These are phyloP conservation scores for Phorcus lineatus DNA, from an alignment of 2,888 invertebrate species.

Conservation along the genomic window DNA sequence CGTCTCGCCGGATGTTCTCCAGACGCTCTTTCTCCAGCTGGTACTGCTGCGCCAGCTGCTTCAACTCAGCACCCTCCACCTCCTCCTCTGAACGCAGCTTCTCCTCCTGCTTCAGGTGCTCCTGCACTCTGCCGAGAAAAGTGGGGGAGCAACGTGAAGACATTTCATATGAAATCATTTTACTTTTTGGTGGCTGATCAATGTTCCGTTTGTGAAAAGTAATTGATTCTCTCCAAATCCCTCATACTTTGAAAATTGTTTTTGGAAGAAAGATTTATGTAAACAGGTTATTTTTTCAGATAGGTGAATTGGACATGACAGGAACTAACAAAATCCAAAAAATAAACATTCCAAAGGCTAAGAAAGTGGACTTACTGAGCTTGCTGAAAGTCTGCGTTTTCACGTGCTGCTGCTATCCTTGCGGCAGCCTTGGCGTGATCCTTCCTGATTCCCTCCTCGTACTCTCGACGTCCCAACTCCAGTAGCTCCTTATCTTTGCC, in stretches of 20 bases:
- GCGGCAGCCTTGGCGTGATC: slow-evolving; percentile 66
- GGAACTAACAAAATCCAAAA: too few species aligned
- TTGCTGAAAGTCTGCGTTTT: slow-evolving; percentile 64
- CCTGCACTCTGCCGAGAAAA: slow-evolving; percentile 60
- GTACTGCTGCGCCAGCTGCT: slow-evolving; percentile 67
- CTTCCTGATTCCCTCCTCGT: slow-evolving; percentile 66
- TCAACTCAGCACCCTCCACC: slow-evolving; percentile 71
- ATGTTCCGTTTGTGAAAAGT: too few species aligned
- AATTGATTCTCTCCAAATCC: too few species aligned
- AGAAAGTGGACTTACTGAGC: slow-evolving; percentile 65
- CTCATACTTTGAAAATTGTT: too few species aligned
- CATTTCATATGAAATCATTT: background rate
- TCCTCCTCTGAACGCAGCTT: slow-evolving; percentile 53
- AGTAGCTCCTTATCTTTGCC: slow-evolving; percentile 66
- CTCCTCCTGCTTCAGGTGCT: slow-evolving; percentile 57
- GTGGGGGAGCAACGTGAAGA: background rate
- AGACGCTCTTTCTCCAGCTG: slow-evolving; percentile 69
- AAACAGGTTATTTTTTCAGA: too few species aligned
- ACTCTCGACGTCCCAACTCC: slow-evolving; percentile 57
- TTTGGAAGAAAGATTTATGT: too few species aligned
- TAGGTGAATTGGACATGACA: too few species aligned
- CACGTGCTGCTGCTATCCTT: slow-evolving; percentile 56
- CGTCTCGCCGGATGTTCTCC: slow-evolving; percentile 66
- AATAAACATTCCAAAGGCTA: background rate
- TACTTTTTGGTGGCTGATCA: too few species aligned